Conservation (phyloP, 2,797 vertebrate genomes). For the Halcyon chelicuti region DNA sequence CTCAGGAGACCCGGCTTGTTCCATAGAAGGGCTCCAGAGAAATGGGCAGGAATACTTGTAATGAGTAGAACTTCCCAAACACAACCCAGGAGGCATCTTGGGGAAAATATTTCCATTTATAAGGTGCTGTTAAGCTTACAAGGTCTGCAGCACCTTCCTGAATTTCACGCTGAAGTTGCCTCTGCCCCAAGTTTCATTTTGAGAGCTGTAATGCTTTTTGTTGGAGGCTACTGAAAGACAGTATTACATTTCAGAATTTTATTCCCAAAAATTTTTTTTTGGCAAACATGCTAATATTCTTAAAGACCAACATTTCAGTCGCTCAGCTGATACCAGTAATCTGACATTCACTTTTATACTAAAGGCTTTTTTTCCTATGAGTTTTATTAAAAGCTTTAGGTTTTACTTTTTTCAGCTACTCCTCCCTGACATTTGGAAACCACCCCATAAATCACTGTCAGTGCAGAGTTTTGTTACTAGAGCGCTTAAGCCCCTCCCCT, state of each 20-base stretch:
- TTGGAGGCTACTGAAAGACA: neutral
- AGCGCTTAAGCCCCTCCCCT: neutral
- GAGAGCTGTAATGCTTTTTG: neutral
- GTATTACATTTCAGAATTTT: neutral
- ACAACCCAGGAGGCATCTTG: neutral
- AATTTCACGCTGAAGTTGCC: neutral
- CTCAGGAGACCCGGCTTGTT: neutral
- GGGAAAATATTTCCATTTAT: neutral
- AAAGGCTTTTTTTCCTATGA: neutral
- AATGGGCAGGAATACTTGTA: neutral
- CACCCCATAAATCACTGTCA: slow-evolving; percentile 37
- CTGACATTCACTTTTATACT: neutral
- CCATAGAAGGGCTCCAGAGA: neutral
- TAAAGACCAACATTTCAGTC: neutral
- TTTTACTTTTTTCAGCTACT: neutral
- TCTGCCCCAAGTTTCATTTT: neutral
- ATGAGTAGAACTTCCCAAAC: neutral
- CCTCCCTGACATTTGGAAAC: slow-evolving; percentile 1
- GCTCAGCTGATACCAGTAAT: neutral
- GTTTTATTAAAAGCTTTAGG: slow-evolving; percentile 15
- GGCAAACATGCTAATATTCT: neutral
- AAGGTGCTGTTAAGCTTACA: slow-evolving; percentile 5
- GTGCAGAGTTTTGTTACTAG: neutral
- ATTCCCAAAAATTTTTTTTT: neutral
- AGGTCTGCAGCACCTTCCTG: neutral